Percentiles rank a stretch among this genome's conserved stretches.
Conservation (phyloP, 2,797 vertebrate species). For the Peromyscus eremicus region DNA sequence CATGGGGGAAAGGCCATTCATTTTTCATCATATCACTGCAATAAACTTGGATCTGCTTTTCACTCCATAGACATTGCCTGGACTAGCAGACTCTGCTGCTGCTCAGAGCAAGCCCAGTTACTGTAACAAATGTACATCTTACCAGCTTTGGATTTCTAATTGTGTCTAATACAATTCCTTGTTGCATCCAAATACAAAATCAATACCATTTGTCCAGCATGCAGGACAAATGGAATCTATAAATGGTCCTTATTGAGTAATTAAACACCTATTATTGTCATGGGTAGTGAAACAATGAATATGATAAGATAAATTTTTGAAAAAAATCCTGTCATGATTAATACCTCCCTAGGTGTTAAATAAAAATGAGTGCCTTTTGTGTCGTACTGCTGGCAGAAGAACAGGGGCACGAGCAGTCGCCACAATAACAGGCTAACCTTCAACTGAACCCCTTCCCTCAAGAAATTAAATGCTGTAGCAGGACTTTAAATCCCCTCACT, state of each 20-base stretch:
- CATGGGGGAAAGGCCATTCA: background rate
- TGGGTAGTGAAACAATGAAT: conserved; percentile 97
- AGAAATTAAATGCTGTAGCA: conserved; percentile 93
- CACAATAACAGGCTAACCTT: conserved; percentile 94
- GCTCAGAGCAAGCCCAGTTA: conserved; percentile 83
- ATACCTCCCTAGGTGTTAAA: conserved; percentile 93
- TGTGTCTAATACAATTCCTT: conserved; percentile 97
- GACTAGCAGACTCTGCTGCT: conserved; percentile 70
- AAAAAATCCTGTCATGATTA: conserved; percentile 94
- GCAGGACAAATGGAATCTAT: conserved; percentile 97
- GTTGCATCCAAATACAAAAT: conserved; percentile 96
- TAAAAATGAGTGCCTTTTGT: conserved; percentile 94
- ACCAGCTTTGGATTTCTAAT: conserved; percentile 93
- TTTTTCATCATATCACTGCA: conserved; percentile 71
- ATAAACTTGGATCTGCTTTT: conserved; percentile 76
- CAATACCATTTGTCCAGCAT: conserved; percentile 98
- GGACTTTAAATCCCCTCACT: conserved; percentile 93
- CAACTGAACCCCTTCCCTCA: conserved; percentile 93
- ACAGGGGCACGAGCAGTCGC: conserved; percentile 89
- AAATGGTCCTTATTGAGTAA: conserved; percentile 99
- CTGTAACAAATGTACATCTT: conserved; percentile 89
- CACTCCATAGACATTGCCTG: conserved; percentile 68
- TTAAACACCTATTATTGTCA: conserved; percentile 99
- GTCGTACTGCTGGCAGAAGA: conserved; percentile 89
- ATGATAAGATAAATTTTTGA: conserved; percentile 96